Base-by-base conservation (phyloP, 2,888 invertebrate genomes). In the Megaustenia siamemsis region DNA sequence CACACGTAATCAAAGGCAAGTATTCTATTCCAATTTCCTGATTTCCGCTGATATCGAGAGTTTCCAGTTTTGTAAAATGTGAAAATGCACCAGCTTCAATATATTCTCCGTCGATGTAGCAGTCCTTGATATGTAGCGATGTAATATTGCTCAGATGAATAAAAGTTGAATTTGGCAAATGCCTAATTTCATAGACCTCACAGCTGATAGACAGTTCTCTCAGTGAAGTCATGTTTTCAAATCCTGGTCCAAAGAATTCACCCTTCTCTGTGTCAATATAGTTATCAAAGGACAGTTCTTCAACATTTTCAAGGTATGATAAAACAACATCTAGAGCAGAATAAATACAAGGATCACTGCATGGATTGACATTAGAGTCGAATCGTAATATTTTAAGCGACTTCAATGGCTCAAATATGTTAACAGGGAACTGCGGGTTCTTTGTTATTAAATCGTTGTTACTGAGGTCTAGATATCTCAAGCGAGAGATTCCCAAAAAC, bases 221-320 rank as follows among this genome's bases (percentile, higher is more conserved):
- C 12, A 79, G 32, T n/a, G 79, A 79, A 0, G 79, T 60, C 79
- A 79, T 45, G 18, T 63, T 79, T 6, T 28, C 32, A n/a, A 66
- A 79, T 18, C 43, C 79, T 3, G 43, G 63, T 2, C 66, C 79
- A 66, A 43, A 79, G 24, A 12, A 18, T 1, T 63, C 15, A 4
- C 6, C 15, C 18, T 53, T 15, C 4, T 49, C n/a, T 18, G 38
- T 8, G 63, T 78, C 43, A 1, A 60, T 21, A 21, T 78, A 60
- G 24, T 45, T 45, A 40, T 78, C 45, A 6, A 79, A 2, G 32
- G 28, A 45, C n/a, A 79, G 66, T 45, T 45, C 60, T 32, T 63
- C 18, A 18, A 79, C n/a, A 32, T 24, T 43, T 8, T 18, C 4
- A 12, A 79, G 66, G 66, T 40, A n/a, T 21, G 79, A 0, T 15